Conservation (phyloP, 1,140 invertebrate genomes). For the Babylonia areolata region DNA sequence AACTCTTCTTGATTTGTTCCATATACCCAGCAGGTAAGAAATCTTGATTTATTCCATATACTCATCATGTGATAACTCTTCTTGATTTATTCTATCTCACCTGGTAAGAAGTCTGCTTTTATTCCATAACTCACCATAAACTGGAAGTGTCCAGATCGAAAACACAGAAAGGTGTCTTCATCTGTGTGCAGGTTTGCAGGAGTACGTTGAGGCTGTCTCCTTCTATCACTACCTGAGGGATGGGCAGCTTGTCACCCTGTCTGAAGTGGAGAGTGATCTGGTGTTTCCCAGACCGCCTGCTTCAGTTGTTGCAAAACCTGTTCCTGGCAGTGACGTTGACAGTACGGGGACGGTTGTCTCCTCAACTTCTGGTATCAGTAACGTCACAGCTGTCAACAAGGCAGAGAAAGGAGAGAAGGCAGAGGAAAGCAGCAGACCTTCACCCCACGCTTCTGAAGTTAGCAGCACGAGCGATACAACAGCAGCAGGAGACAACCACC, state of each 20-base stretch:
- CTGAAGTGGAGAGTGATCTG: conserved; percentile 77
- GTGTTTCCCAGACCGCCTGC: conserved; percentile 46
- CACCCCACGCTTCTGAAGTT: neutral
- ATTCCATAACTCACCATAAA: no score
- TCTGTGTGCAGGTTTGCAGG: conserved; percentile 83
- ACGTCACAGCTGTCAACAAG: neutral
- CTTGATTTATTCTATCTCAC: neutral
- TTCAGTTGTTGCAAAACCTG: neutral
- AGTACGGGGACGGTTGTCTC: neutral
- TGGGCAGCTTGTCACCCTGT: conserved; percentile 74
- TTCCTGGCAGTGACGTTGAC: neutral
- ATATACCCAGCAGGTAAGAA: no score
- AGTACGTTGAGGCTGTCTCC: conserved; percentile 90
- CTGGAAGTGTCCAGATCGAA: no score
- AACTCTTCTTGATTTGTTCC: no score
- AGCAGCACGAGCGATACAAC: neutral
- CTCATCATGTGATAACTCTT: conserved; percentile 76
- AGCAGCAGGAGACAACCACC: neutral
- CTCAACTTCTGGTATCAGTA: neutral
- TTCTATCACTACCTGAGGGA: conserved; percentile 83
- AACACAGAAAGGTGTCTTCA: conserved; percentile 18
- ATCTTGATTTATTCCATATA: no score
- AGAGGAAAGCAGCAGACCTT: neutral
- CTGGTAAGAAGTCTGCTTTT: no score
- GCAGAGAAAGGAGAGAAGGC: neutral